A percentile compares a stretch with the other conserved stretches of the same genome.
These are phyloP conservation scores for Austrolebias charrua DNA, from an alignment of 2,797 vertebrate genomes.

Conservation along the genomic window DNA sequence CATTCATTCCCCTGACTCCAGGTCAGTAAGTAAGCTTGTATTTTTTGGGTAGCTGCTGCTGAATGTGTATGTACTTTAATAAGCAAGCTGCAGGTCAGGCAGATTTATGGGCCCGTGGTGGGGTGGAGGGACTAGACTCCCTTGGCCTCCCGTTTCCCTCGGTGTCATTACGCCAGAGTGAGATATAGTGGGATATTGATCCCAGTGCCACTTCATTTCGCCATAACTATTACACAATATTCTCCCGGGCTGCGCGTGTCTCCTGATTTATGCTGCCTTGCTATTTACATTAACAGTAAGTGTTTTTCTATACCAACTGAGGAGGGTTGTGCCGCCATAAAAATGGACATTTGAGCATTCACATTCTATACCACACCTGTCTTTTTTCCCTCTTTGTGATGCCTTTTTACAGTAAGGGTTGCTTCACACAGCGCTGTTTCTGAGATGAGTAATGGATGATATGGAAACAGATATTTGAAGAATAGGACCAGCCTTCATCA, in stretches of 20 bases:
- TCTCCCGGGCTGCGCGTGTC: slow-evolving; percentile 74
- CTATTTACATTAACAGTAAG: slow-evolving; percentile 86
- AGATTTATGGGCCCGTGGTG: slow-evolving; percentile 94
- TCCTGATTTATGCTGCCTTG: slow-evolving; percentile 83
- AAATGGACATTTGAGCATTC: slow-evolving; percentile 70
- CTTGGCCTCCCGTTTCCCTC: slow-evolving; percentile 94
- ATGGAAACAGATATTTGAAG: slow-evolving; percentile 57
- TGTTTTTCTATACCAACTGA: slow-evolving; percentile 81
- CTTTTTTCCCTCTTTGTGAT: slow-evolving; percentile 64
- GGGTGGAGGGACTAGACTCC: slow-evolving; percentile 92
- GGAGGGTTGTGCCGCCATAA: slow-evolving; percentile 66
- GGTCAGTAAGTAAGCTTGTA: slow-evolving; percentile 75
- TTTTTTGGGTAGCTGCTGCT: slow-evolving; percentile 74
- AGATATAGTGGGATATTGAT: slow-evolving; percentile 99
- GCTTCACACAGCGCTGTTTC: slow-evolving; percentile 52
- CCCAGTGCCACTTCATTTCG: slow-evolving; percentile 95
- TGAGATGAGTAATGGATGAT: slow-evolving; percentile 53
- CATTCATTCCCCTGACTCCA: slow-evolving; percentile 65
- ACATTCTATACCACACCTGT: slow-evolving; percentile 61
- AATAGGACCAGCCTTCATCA: slow-evolving; percentile 59
- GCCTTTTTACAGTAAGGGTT: slow-evolving; percentile 47
- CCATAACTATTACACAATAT: slow-evolving; percentile 96
- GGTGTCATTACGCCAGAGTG: slow-evolving; percentile 93
- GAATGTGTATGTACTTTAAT: slow-evolving; percentile 92
- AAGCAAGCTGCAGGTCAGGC: slow-evolving; percentile 83